phyloP scores from a whole-genome alignment of 2,113 vertebrate species.

The Gobiocypris rarus region DNA sequence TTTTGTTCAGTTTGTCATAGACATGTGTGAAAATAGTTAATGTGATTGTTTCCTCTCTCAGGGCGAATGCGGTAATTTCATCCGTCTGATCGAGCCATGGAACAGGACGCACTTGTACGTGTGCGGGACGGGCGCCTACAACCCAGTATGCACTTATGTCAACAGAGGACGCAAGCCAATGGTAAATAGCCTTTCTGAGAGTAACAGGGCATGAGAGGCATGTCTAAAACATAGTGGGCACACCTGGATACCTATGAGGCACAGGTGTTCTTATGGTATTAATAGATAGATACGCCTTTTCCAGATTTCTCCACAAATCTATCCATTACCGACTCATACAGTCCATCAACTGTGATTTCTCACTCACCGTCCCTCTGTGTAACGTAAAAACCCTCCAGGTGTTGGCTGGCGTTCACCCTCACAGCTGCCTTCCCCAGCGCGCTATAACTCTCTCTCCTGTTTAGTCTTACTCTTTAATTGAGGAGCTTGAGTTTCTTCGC shows the following conservation, averaged over 20 bases:
- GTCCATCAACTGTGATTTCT: conserved; percentile 37
- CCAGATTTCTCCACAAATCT: conserved; percentile 11
- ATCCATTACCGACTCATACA: conserved; percentile 10
- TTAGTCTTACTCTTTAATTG: conserved; percentile 74
- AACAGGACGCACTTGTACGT: conserved; percentile 95
- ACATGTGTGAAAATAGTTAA: conserved; percentile 19
- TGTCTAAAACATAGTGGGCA: not conserved
- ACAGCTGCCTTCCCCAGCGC: conserved; percentile 72
- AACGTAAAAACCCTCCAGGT: conserved; percentile 37
- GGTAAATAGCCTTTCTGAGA: conserved; percentile 74
- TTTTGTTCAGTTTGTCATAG: not conserved
- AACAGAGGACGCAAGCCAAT: conserved; percentile 92
- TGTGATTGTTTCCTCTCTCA: conserved; percentile 63
- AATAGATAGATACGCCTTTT: not conserved
- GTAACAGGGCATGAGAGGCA: not conserved
- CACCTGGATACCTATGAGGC: conserved; percentile 16
- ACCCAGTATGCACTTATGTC: conserved; percentile 93
- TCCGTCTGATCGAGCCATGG: conserved; percentile 97
- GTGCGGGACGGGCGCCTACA: conserved; percentile 96
- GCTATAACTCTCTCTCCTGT: conserved; percentile 67
- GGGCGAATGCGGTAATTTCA: conserved; percentile 97
- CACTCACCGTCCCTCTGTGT: conserved; percentile 33
- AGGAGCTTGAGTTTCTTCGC: conserved; percentile 68
- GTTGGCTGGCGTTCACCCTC: conserved; percentile 56
- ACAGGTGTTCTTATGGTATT: not conserved